These are phyloP conservation scores for Mesorhabditis spiculigera DNA, from an alignment of 2,888 invertebrate genomes.

Conservation along the genomic window DNA sequence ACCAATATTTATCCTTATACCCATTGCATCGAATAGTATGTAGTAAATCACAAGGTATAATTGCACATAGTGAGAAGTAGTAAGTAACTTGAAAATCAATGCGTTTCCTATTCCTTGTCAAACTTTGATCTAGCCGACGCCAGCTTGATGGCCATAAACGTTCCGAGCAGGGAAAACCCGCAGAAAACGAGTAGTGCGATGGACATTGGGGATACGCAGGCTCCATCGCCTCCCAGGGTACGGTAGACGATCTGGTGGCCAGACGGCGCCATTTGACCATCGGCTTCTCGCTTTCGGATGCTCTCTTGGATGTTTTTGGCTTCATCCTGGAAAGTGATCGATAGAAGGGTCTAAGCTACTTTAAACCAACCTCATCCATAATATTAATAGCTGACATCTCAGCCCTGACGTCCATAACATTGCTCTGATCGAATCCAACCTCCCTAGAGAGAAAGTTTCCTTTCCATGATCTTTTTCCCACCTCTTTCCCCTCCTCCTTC, in stretches of 20 bases:
- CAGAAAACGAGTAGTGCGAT: not conserved
- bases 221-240: not conserved
- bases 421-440: conserved; percentile 3
- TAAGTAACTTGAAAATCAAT: too few species aligned
- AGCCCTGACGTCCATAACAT: not conserved
- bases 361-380: conserved; percentile 2
- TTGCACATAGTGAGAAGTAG: not conserved
- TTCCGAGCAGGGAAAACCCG: not conserved
- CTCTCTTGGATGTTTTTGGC: not conserved
- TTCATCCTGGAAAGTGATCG: not conserved
- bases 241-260: conserved; percentile 6
- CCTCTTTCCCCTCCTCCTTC: not conserved
- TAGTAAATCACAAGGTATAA: not conserved
- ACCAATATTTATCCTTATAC: too few species aligned
- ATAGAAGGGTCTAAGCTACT: not conserved
- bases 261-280: not conserved
- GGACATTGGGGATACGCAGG: not conserved
- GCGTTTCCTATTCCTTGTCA: not conserved
- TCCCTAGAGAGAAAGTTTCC: not conserved
- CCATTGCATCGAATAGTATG: not conserved
- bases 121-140: not conserved
- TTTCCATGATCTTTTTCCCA: not conserved
- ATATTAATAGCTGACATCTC: conserved; percentile 2
- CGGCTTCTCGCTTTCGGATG: not conserved
- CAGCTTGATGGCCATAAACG: not conserved